Evolutionary conservation across 2,888 invertebrate species (phyloP).

Genomic region (Campoplex nolae): DNA sequence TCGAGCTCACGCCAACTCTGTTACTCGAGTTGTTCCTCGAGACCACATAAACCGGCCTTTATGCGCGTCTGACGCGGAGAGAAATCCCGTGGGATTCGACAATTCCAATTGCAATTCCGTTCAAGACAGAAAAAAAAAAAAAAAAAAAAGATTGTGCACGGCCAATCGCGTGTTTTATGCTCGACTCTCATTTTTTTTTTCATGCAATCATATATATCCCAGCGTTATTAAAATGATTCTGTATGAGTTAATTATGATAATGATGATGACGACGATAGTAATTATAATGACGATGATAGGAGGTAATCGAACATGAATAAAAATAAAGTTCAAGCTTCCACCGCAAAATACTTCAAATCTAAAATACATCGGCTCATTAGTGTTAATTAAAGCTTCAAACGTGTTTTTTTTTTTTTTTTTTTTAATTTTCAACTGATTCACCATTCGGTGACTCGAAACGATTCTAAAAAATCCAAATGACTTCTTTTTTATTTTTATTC

Average conservation of each 20-base stretch:
- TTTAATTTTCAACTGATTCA: not conserved
- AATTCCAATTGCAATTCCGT: slow-evolving; percentile 45
- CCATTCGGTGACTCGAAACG: not conserved
- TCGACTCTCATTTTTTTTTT: not conserved
- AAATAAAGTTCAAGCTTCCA: slow-evolving; percentile 16
- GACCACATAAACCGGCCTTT: slow-evolving; percentile 20
- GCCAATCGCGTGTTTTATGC: slow-evolving; percentile 1
- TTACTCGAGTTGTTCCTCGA: slow-evolving; percentile 17
- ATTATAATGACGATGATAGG: slow-evolving; percentile 24
- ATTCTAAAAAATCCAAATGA: not conserved
- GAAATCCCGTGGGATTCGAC: slow-evolving; percentile 62
- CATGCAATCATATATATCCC: not conserved
- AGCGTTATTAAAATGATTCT: slow-evolving; percentile 2
- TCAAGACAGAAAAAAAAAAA: slow-evolving; percentile 10
- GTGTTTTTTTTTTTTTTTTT: not conserved
- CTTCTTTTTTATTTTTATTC: too few relatives aligned
- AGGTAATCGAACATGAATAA: slow-evolving; percentile 5
- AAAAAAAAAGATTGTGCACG: slow-evolving; percentile 22
- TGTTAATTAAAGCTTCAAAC: not conserved
- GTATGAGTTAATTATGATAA: slow-evolving; percentile 21
- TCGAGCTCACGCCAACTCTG: slow-evolving; percentile 44
- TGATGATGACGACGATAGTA: slow-evolving; percentile 4
- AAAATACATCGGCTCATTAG: not conserved
- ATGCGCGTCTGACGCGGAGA: slow-evolving; percentile 21
- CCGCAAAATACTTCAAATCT: not conserved